phyloP scores from a whole-genome alignment of 2,888 invertebrate genomes.

The Hyposoter dolosus region DNA sequence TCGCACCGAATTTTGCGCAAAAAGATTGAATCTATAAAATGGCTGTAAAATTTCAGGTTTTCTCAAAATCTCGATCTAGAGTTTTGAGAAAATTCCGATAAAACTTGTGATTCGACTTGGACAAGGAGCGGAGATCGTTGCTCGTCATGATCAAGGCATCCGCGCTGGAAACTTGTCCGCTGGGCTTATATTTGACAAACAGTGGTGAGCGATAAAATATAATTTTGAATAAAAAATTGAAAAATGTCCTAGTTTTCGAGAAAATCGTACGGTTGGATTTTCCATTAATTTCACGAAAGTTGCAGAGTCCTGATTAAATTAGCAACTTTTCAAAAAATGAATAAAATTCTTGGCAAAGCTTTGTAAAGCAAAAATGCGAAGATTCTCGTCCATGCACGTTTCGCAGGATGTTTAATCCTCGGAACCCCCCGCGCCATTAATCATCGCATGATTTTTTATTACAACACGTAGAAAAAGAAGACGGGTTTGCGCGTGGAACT shows the following conservation, averaged over 20 bases:
- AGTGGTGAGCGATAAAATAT: constrained; percentile 45
- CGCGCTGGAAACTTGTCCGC: constrained; percentile 16
- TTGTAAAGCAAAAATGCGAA: background rate
- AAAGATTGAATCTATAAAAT: background rate
- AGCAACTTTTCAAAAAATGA: background rate
- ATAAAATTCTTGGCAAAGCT: background rate
- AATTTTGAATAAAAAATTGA: background rate
- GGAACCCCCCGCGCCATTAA: constrained; percentile 3
- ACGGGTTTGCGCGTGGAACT: constrained; percentile 80
- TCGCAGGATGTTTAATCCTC: background rate
- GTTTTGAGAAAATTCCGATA: background rate
- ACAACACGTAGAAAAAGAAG: constrained; percentile 66
- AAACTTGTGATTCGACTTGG: background rate
- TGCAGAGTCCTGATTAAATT: background rate
- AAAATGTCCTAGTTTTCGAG: background rate
- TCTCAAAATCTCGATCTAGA: background rate
- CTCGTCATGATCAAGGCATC: constrained; percentile 16
- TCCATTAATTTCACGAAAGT: background rate
- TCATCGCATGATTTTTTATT: constrained; percentile 52
- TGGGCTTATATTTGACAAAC: constrained; percentile 54
- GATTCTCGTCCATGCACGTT: background rate
- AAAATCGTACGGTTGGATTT: background rate
- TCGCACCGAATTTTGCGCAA: background rate
- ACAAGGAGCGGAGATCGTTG: background rate
- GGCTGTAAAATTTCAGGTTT: background rate